Evolutionary conservation across 2,888 invertebrate genomes (phyloP), one percentile per base, ranked within the genome.

Genomic region (Bugulina stolonifera): DNA sequence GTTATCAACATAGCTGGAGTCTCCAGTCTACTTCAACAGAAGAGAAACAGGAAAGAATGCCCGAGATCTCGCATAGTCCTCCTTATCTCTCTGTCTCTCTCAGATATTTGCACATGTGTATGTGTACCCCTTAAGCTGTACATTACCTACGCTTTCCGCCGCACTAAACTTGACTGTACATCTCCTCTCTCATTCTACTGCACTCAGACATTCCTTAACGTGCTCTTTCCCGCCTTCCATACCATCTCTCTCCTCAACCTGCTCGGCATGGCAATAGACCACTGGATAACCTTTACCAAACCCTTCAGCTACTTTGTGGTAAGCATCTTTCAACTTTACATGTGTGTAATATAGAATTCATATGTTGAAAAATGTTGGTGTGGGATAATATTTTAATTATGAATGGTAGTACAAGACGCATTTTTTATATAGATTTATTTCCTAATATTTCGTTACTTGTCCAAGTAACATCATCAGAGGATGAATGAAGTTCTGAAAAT

Each of bases 241-340:
- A 35, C 74, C 0, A 29, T 75, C 22, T 72, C 73, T 1, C 69
- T 75, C 3, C 71, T 75, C 25, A 75, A 75, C 69, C 71, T 75
- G 57, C 71, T 72, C 32, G 73, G 75, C 23, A 57, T 75, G 69
- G 75, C 74, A 5, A 35, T 73, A 27, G 75, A 75, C 69, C 74
- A 74, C 54, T 75, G 73, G 73, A 69, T 58, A 23, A 73, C 75
- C 29, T 72, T 75, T 64, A 43, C 73, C 34, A 58, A 58, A 25
- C 75, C 75, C 1, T 54, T 75, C 32, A 64, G 58, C 27, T 71
- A 75, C 71, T 73, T 64, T 23, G 69, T 54, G 34, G 64, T 64
- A 64, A 64, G 32, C 18, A n/a, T 43, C 43, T 43, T 10, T 43
- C n/a, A n/a, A n/a, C n/a, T n/a, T n/a, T n/a, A n/a, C n/a, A n/a